Base-by-base conservation (phyloP, 2,797 vertebrate genomes). In the Clamator glandarius region DNA sequence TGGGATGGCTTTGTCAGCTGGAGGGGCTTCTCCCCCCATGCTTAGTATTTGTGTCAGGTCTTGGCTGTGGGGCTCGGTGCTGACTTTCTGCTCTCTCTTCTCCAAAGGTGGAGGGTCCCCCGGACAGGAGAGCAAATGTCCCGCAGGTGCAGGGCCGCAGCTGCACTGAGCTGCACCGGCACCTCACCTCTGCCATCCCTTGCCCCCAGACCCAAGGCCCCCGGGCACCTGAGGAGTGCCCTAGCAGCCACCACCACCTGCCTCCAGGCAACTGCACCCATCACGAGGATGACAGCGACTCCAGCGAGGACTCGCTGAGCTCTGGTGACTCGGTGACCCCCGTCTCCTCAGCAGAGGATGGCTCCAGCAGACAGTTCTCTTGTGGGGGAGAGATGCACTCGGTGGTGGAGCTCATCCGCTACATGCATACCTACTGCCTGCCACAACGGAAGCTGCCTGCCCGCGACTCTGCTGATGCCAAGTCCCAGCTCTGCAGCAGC, bases 391-490 rank as follows among this genome's bases (percentile, higher is more conserved):
- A 99, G 96, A 97, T 98, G 93, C 98, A 90, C 74, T 99, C 99
- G 0, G 97, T 99, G 91, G 98, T 99, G 96, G 98, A 99, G 96
- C 99, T 99, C 86, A 99, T 99, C 96, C 98, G 98, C 13, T 99
- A 99, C 98, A 99, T 99, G 99, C 99, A 99, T 97, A 99, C 99
- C 55, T 99, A 99, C 98, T 99, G 99, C 96, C 98, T 99, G 97
- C 99, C 99, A 8, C 96, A 95, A 0, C 98, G 98, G 90, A 99
- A 99, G 97, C 98, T 99, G 97, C 98, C 98, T 16, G 24, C 95
- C 67, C 97, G 91, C 63, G 97, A 98, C 14, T 86, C 98, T 7
- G 5, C 69, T 0, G 97, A 98, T 9, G 3, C 23, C 69, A 97
- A 98, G 62, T 97, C 98, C 8, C 98, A 98, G 79, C 84, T 96